Base-by-base conservation (phyloP, 2,797 vertebrate species). In the Sebastes steindachneri region DNA sequence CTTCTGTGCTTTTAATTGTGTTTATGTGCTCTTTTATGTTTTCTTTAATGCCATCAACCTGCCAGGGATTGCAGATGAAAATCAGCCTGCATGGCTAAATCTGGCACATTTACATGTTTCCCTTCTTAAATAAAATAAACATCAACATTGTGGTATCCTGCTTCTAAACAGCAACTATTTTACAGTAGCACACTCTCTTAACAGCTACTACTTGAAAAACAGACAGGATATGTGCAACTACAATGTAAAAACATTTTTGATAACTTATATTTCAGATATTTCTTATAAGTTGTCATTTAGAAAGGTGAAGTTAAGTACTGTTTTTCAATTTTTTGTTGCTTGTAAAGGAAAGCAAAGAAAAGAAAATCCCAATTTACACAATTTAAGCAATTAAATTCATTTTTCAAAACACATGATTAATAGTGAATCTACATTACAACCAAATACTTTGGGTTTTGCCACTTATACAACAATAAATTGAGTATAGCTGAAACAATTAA, bases 311-410 rank as follows among this genome's bases (percentile, higher is more conserved):
- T 29, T 21, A 23, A 68, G 12, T 33, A 9, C 21, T 35, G 21
- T 33, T 69, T 69, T 69, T 45, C 5, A 1, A 4, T 17, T 29
- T 41, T 19, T 51, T 29, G 23, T 31, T 53, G 45, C 28, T 68
- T 19, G 3, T 45, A 48, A 48, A 48, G 45, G 45, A 19, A 0
- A 48, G 0, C 15, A 45, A 48, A 48, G 45, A 17, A 48, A 48
- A 7, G 0, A 0, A 33, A 62, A 37, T 8, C 11, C 3, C 8
- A 19, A 19, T 17, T 41, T 9, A 2, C 12, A 64, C 2, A 0
- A 53, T 35, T 55, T 8, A 19, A 19, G 17, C 45, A 48, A 48
- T 37, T 57, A 26, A 54, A 37, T 26, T 5, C 1, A 48, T 59
- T 21, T 71, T 45, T 59, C 2, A 5, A 58, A 37, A 57, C 6